Evolutionary conservation across 1,140 invertebrate genomes (phyloP).

Genomic region (Drosophila pachea): DNA sequence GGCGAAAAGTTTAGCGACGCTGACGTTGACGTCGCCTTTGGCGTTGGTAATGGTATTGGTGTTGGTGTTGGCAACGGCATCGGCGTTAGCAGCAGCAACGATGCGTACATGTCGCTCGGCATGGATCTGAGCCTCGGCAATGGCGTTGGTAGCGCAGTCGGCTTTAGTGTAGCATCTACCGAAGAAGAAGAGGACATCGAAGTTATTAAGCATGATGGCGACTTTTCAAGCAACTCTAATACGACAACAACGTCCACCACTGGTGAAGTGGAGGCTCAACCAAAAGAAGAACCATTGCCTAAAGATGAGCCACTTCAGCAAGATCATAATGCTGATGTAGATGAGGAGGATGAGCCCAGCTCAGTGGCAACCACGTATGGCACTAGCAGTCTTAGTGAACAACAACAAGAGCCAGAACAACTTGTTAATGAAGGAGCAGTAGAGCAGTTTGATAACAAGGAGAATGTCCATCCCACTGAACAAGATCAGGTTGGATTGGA

Average conservation of each 20-base stretch:
- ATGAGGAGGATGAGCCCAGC: constrained; percentile 72
- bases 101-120: constrained; percentile 17
- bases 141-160: constrained; percentile 32
- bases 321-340: constrained; percentile 48
- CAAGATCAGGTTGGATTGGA: neutral
- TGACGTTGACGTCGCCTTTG: constrained; percentile 32
- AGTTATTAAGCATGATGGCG: constrained; percentile 68
- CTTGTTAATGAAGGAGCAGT: constrained; percentile 12
- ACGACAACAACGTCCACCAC: constrained; percentile 58
- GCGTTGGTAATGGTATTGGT: constrained; percentile 42
- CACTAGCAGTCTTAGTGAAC: constrained; percentile 70
- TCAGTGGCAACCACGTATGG: constrained; percentile 73
- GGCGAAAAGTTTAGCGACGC: constrained; percentile 42
- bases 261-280: constrained; percentile 51
- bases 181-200: constrained; percentile 66
- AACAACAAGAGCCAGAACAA: constrained; percentile 31
- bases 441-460: constrained; percentile 54
- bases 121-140: constrained; percentile 41
- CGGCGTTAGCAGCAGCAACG: constrained; percentile 17
- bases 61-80: constrained; percentile 37
- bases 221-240: constrained; percentile 72
- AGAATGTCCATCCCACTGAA: constrained; percentile 48
- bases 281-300: constrained; percentile 21
- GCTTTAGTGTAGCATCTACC: constrained; percentile 17
- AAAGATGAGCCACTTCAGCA: constrained; percentile 31